phyloP scores from a whole-genome alignment of 1,140 invertebrate genomes.

The Leptopilina clavipes region DNA sequence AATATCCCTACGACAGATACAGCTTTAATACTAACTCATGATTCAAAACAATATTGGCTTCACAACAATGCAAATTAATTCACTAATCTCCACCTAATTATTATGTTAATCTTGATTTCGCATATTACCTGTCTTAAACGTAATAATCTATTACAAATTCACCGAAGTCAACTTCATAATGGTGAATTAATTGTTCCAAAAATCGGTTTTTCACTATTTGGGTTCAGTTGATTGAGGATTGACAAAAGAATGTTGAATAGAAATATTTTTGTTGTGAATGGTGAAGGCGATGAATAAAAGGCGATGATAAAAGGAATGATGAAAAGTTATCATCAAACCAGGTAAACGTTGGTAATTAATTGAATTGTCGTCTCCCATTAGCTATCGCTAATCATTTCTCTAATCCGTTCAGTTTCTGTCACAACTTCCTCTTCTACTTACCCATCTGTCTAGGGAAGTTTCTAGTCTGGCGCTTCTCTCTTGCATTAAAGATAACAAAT shows the following conservation, averaged over 20 bases:
- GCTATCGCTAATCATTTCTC: slow-evolving; percentile 30
- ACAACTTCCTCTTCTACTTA: not conserved
- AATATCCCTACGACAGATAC: not conserved
- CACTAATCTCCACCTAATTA: not conserved
- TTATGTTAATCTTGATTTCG: slow-evolving; percentile 14
- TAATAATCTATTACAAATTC: not conserved
- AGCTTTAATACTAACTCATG: slow-evolving; percentile 8
- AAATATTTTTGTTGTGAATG: too few species aligned
- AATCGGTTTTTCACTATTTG: too few species aligned
- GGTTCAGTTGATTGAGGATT: too few species aligned
- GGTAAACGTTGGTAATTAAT: slow-evolving; percentile 20
- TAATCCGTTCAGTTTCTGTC: slow-evolving; percentile 27
- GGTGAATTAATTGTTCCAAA: too few species aligned
- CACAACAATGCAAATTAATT: slow-evolving; percentile 3
- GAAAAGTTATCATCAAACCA: slow-evolving; percentile 13
- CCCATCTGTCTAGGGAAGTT: slow-evolving; percentile 15
- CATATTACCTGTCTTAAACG: not conserved
- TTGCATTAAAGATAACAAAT: slow-evolving; percentile 31
- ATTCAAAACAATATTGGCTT: not conserved
- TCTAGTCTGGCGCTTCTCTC: slow-evolving; percentile 4
- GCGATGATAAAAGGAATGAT: too few species aligned
- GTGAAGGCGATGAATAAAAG: too few species aligned
- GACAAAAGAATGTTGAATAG: too few species aligned
- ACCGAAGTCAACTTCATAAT: too few species aligned
- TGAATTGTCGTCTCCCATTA: slow-evolving; percentile 28